phyloP scores from a whole-genome alignment of 2,888 invertebrate species.

The Catocala fraxini region DNA sequence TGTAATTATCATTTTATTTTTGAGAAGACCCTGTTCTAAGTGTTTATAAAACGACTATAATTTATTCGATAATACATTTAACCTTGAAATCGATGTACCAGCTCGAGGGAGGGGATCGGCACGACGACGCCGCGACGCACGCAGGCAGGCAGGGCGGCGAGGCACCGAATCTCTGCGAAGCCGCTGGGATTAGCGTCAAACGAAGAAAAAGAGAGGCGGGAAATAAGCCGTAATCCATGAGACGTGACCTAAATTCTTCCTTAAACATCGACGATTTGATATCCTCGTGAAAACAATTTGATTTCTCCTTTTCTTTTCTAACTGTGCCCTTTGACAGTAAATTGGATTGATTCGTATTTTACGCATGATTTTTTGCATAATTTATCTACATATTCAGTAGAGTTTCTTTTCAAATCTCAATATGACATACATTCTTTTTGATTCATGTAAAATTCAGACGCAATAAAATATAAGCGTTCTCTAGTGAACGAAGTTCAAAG shows the following conservation, averaged over 20 bases:
- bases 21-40: conserved; percentile 12
- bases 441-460: background rate
- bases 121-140: conserved; percentile 42
- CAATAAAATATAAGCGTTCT: conserved; percentile 1
- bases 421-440: background rate
- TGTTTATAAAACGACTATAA: conserved; percentile 31
- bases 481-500: background rate
- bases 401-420: conserved; percentile 3
- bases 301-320: conserved; percentile 73
- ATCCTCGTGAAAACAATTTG: conserved; percentile 83
- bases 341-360: conserved; percentile 68
- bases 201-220: conserved; percentile 85
- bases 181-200: conserved; percentile 84
- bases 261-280: conserved; percentile 85
- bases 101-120: conserved; percentile 48
- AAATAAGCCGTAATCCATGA: conserved; percentile 85
- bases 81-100: conserved; percentile 66
- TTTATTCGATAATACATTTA: conserved; percentile 54
- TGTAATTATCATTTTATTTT: conserved; percentile 18
- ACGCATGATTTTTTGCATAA: conserved; percentile 61
- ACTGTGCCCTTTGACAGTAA: conserved; percentile 67
- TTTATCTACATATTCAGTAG: conserved; percentile 42
- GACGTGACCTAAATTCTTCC: conserved; percentile 85
- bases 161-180: conserved; percentile 71
- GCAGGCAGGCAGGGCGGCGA: conserved; percentile 60